Conservation (phyloP, 1,140 invertebrate genomes). For the Pinna nobilis region DNA sequence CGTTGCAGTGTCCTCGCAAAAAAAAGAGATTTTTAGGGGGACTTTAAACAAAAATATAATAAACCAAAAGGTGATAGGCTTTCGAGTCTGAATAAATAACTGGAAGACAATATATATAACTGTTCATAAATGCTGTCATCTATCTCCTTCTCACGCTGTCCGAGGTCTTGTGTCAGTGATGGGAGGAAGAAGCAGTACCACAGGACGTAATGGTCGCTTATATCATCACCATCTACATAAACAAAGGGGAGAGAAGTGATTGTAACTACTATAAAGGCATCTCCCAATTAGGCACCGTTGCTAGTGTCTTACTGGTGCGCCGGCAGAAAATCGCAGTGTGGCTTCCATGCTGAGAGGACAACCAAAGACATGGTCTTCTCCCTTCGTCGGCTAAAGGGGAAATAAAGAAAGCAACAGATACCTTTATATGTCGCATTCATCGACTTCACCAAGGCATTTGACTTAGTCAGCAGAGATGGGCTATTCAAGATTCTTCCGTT, state of each 20-base stretch:
- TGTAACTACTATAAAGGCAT: too few species aligned
- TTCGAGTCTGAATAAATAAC: too few species aligned
- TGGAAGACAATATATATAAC: too few species aligned
- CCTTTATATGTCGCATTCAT: slow-evolving; percentile 36
- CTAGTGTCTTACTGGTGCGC: not conserved
- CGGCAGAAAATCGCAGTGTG: not conserved
- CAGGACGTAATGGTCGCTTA: not conserved
- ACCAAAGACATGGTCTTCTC: slow-evolving; percentile 35
- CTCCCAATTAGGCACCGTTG: not conserved
- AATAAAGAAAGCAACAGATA: slow-evolving; percentile 20
- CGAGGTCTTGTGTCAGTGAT: slow-evolving; percentile 23
- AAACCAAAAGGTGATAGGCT: too few species aligned
- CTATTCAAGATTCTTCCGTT: slow-evolving; percentile 27
- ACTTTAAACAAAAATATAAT: too few species aligned
- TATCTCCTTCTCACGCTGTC: too few species aligned
- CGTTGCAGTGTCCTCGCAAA: too few species aligned
- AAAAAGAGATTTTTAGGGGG: too few species aligned
- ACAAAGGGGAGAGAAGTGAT: slow-evolving; percentile 8
- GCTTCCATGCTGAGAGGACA: not conserved
- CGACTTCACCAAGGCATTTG: slow-evolving; percentile 38
- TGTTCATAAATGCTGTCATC: too few species aligned
- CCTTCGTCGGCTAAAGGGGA: not conserved
- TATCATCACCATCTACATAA: slow-evolving; percentile 34
- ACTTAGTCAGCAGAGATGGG: slow-evolving; percentile 2
- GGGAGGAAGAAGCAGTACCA: slow-evolving; percentile 6